A percentile compares a stretch with the other conserved stretches of the same genome.
Evolutionary conservation across 1,140 invertebrate genomes (phyloP).

Genomic region (Drusus annulatus): DNA sequence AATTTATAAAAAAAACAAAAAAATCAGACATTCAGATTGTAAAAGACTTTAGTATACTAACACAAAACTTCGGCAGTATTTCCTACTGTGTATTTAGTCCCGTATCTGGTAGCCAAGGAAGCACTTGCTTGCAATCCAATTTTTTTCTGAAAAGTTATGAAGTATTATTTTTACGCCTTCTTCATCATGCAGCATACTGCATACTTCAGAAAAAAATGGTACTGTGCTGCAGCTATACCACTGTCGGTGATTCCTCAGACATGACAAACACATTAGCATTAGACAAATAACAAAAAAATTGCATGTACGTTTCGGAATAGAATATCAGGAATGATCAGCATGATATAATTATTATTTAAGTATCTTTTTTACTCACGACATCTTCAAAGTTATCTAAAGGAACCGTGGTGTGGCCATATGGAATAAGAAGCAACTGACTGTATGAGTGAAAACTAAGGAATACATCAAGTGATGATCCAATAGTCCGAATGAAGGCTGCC

Average conservation of each 20-base stretch:
- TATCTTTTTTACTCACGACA: slow-evolving; percentile 66
- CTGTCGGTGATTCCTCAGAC: too few species aligned
- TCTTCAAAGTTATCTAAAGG: slow-evolving; percentile 77
- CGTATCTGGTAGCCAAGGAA: slow-evolving; percentile 67
- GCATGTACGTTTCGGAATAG: too few species aligned
- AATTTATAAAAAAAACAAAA: too few species aligned
- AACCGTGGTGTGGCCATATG: slow-evolving; percentile 76
- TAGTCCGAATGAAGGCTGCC: slow-evolving; percentile 65
- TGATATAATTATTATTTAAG: too few species aligned
- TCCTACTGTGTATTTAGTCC: slow-evolving; percentile 69
- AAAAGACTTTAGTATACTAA: slow-evolving; percentile 37
- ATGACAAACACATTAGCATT: too few species aligned
- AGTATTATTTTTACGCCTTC: too few species aligned
- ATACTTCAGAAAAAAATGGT: too few species aligned
- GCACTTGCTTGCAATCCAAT: slow-evolving; percentile 62
- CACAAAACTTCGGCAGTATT: slow-evolving; percentile 73
- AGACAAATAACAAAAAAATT: too few species aligned
- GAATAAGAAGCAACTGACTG: slow-evolving; percentile 80
- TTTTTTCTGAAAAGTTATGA: slow-evolving; percentile 5
- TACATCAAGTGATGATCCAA: slow-evolving; percentile 63
- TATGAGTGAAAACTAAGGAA: slow-evolving; percentile 83
- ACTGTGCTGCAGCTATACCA: too few species aligned
- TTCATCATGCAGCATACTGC: too few species aligned
- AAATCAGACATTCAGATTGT: too few species aligned
- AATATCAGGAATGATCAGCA: too few species aligned